phyloP scores from a whole-genome alignment of 2,113 vertebrate genomes.

The Glaucidium brasilianum region DNA sequence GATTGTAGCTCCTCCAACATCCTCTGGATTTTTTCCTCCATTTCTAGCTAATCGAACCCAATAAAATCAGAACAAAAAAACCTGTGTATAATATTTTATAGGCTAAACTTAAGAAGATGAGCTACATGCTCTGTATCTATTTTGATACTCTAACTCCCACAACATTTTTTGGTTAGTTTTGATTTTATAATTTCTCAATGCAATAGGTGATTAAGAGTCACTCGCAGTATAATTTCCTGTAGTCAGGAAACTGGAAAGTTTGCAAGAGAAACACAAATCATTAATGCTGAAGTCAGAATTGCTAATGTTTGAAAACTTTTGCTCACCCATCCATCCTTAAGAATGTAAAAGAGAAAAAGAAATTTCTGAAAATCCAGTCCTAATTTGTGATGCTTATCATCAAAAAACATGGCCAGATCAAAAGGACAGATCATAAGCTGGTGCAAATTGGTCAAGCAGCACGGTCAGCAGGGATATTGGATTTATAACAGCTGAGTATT shows the following conservation, averaged over 20 bases:
- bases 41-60: neutral
- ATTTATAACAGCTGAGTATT: neutral
- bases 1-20: neutral
- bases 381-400: conserved; percentile 37
- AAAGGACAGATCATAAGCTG: neutral
- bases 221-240: neutral
- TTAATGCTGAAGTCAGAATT: neutral
- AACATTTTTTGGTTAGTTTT: neutral
- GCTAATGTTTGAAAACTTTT: neutral
- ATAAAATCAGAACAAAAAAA: neutral
- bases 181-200: neutral
- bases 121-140: neutral
- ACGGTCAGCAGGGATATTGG: neutral
- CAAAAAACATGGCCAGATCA: neutral
- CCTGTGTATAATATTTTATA: neutral
- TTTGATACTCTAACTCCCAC: neutral
- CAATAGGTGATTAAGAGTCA: neutral
- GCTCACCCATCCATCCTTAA: neutral
- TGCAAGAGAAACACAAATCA: neutral
- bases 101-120: neutral
- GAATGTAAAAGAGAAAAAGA: neutral
- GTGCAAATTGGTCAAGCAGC: neutral
- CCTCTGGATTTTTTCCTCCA: neutral
- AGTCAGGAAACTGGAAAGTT: neutral
- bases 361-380: neutral